Evolutionary conservation across 2,797 vertebrate species (phyloP).

Genomic region (Parotocinclus haroldoi): DNA sequence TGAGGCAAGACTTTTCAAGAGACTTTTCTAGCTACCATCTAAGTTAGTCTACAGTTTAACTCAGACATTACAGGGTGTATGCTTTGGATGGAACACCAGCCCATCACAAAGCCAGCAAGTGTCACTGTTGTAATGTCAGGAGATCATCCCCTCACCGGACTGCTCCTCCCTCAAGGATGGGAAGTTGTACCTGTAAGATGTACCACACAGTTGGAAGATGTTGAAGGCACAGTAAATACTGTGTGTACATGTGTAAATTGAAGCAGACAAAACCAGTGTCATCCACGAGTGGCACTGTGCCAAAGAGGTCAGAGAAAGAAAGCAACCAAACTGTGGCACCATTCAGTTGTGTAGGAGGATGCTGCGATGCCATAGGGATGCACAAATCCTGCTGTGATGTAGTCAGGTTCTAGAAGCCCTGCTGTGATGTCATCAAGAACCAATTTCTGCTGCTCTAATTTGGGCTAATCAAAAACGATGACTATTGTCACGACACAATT

Average conservation of each 20-base stretch:
- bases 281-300: background rate
- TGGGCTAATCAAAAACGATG: conserved; percentile 30
- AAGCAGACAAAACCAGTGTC: background rate
- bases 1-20: no score
- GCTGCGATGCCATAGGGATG: background rate
- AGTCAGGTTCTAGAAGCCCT: conserved; percentile 5
- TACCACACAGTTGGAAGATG: no score
- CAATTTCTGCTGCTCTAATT: conserved; percentile 38
- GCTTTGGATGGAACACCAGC: no score
- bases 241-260: background rate
- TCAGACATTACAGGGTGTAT: no score
- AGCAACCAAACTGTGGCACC: background rate
- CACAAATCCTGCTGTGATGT: conserved; percentile 4
- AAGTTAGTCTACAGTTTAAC: no score
- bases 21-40: no score
- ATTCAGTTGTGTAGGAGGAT: background rate
- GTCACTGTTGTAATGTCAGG: no score
- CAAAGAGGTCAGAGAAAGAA: background rate
- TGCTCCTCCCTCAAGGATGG: no score
- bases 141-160: no score
- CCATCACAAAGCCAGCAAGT: no score
- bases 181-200: no score
- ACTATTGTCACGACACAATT: conserved; percentile 39
- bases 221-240: no score
- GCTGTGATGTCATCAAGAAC: conserved; percentile 32